Percentiles rank a stretch among this genome's conserved stretches.
Conservation (phyloP, 1,140 invertebrate genomes). For the Drosophila willistoni region DNA sequence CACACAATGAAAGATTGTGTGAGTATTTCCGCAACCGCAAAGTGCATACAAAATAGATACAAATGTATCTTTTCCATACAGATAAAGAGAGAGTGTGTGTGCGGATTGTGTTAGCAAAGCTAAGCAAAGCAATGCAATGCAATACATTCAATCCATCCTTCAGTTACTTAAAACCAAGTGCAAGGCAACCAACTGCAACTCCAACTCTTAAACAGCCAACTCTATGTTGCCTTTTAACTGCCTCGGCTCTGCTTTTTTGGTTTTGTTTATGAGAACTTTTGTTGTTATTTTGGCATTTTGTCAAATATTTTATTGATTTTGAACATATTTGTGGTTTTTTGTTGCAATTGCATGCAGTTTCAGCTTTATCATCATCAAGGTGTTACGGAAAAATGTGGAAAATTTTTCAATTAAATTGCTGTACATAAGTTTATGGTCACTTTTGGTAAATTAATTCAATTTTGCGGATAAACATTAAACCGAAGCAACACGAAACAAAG, state of each 20-base stretch:
- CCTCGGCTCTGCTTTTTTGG: background rate
- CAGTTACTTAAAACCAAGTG: conserved; percentile 34
- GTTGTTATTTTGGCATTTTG: conserved; percentile 35
- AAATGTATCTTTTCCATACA: conserved; percentile 15
- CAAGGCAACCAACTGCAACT: too few relatives aligned
- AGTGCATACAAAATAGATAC: conserved; percentile 38
- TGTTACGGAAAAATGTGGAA: conserved; percentile 26
- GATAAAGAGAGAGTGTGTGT: background rate
- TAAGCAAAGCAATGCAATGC: background rate
- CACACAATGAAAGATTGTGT: background rate
- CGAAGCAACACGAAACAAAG: background rate
- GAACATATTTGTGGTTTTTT: conserved; percentile 35
- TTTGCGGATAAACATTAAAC: background rate
- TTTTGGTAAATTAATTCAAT: conserved; percentile 11
- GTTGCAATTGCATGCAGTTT: too few relatives aligned
- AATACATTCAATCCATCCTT: background rate
- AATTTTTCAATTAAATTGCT: conserved; percentile 50
- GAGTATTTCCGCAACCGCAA: conserved; percentile 36
- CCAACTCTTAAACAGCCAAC: background rate
- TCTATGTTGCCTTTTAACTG: conserved; percentile 26
- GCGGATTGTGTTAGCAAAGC: background rate
- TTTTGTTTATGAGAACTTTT: conserved; percentile 13
- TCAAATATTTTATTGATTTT: conserved; percentile 52
- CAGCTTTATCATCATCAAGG: conserved; percentile 2
- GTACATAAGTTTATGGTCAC: conserved; percentile 19